These are phyloP conservation scores for Canis aureus DNA, from an alignment of 2,113 vertebrate genomes.

Conservation along the genomic window DNA sequence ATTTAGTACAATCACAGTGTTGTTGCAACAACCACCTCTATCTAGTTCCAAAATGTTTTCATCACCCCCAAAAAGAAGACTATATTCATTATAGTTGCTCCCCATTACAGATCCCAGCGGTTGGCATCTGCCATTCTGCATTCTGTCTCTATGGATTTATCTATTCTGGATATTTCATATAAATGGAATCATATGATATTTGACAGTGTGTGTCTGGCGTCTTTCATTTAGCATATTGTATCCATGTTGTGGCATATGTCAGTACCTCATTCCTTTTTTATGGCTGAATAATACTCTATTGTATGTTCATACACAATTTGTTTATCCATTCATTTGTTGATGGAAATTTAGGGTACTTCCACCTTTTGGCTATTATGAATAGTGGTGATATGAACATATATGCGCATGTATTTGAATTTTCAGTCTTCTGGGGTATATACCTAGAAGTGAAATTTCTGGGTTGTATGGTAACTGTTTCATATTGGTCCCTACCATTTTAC, in stretches of 20 bases:
- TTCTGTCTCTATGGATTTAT: background rate
- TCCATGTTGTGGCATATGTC: background rate
- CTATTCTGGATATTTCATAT: slow-evolving; percentile 32
- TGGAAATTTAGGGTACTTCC: background rate
- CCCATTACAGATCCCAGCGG: background rate
- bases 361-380: background rate
- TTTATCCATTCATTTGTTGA: background rate
- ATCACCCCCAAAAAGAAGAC: background rate
- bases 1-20: background rate
- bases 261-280: background rate
- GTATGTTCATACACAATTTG: background rate
- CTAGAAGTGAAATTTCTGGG: background rate
- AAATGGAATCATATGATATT: background rate
- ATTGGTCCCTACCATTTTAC: background rate
- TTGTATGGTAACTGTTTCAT: background rate
- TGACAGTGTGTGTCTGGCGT: background rate
- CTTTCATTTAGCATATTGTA: slow-evolving; percentile 18
- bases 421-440: background rate
- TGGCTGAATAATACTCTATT: background rate
- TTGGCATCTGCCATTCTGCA: background rate
- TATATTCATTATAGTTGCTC: background rate
- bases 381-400: background rate
- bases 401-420: background rate
- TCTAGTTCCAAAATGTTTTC: slow-evolving; percentile 24
- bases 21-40: background rate